phyloP scores from a whole-genome alignment of 2,113 vertebrate genomes.

The Pterocles gutturalis region DNA sequence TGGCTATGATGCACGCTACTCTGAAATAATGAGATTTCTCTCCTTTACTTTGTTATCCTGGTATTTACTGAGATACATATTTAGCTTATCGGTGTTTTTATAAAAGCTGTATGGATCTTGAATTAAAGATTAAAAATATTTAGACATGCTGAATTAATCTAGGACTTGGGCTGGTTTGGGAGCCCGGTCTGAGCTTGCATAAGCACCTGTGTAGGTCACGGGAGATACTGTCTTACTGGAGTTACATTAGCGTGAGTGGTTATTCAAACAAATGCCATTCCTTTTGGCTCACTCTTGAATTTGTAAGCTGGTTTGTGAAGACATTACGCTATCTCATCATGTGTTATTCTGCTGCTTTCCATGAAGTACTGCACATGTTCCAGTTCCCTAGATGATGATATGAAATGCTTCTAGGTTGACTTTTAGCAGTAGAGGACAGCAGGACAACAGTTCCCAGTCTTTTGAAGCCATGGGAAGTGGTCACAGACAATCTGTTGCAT shows the following conservation, averaged over 20 bases:
- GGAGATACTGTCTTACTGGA: background rate
- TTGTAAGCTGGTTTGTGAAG: background rate
- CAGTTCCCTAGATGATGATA: accelerated
- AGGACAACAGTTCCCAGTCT: background rate
- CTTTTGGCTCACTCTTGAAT: background rate
- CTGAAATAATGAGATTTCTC: background rate
- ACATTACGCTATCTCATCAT: background rate
- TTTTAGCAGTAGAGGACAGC: background rate
- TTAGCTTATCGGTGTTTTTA: background rate
- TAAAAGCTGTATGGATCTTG: background rate
- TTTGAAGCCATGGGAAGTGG: background rate
- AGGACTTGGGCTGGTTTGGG: background rate
- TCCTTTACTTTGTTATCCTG: background rate
- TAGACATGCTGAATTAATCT: background rate
- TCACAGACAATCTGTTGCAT: background rate
- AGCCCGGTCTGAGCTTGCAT: background rate
- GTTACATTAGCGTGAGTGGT: background rate
- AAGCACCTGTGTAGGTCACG: background rate
- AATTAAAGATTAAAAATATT: background rate
- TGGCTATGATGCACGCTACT: background rate
- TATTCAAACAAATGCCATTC: background rate
- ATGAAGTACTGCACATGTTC: background rate
- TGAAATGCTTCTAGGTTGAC: background rate
- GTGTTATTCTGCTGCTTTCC: background rate
- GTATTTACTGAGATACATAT: background rate